Conservation (phyloP, 1,140 invertebrate species). For the Brachionus rubens region DNA sequence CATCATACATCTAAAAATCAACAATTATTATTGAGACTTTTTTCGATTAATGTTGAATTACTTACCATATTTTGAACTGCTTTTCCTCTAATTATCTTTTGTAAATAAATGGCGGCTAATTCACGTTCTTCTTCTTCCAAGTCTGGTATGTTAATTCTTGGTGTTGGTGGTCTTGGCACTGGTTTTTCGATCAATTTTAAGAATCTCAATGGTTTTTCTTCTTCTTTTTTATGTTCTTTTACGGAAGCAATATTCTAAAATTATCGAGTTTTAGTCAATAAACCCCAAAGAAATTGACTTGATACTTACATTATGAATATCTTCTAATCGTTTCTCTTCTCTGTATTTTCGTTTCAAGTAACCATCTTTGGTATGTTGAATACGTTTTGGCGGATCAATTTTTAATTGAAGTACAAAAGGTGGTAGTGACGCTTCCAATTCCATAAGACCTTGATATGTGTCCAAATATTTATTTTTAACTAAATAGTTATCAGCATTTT, state of each 20-base stretch:
- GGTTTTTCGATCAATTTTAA: conserved; percentile 61
- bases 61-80: conserved; percentile 69
- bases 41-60: conserved; percentile 31
- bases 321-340: conserved; percentile 56
- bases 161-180: conserved; percentile 63
- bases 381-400: conserved; percentile 22
- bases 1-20: conserved; percentile 67
- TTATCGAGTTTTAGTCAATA: neutral
- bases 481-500: conserved; percentile 58
- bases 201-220: conserved; percentile 56
- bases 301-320: conserved; percentile 55
- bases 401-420: conserved; percentile 56
- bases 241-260: conserved; percentile 10
- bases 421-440: conserved; percentile 58
- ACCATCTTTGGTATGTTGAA: conserved; percentile 54
- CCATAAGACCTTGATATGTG: conserved; percentile 58
- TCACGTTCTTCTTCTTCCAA: conserved; percentile 64
- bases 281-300: neutral
- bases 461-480: conserved; percentile 56
- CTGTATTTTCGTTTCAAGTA: conserved; percentile 58
- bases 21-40: conserved; percentile 46
- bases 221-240: conserved; percentile 59
- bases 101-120: conserved; percentile 65
- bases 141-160: conserved; percentile 62
- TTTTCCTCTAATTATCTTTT: conserved; percentile 68